Base-by-base conservation (phyloP, 1,140 invertebrate genomes). In the Drosophila sucinea region DNA sequence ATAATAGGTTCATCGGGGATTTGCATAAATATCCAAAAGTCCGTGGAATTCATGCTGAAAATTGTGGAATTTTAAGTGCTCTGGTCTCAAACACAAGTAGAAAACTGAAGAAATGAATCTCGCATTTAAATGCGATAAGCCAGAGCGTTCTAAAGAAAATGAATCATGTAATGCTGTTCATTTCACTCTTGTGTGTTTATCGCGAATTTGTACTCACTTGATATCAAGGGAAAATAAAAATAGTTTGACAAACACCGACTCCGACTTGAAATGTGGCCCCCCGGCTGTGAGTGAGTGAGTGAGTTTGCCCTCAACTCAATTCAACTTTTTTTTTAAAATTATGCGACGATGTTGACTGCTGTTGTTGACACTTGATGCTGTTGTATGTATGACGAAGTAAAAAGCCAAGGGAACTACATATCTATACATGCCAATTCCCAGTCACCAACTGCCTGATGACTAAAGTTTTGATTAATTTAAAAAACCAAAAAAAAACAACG, bases 401-500 rank as follows among this genome's bases (percentile, higher is more conserved):
- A 79, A 76, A 85, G 56, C 61, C 56, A 77, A 66, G 68, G 47
- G 76, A 63, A 51, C 67, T 63, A 25, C 35, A 51, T 65, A 62
- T 44, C 60, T 30, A 32, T 77, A 70, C 77, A 62, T 77, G 74
- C 73, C 60, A 65, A 77, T 70, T 77, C 74, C 57, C 74, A 65
- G 41, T 73, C 65, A 76, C 71, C 71, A 40, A 23, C 30, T 17
- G 25, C 33, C 60, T 80, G 79, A 79, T 86, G 79, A 63, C 66
- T 61, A 86, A 86, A 86, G 79, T 86, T 86, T 87, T 79, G 68
- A 67, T 86, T 83, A 87, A 61, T 83, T 86, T 87, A 70, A 82
- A 77, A 75, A 44, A 72, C 69, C 3, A 38, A 38, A 10, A 3
- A 8, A 35, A 1, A 10, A 38, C 0, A 38, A 38, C 11, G 35